Evolutionary conservation across 2,113 vertebrate species (phyloP).

Genomic region (Prochilodus magdalenae): DNA sequence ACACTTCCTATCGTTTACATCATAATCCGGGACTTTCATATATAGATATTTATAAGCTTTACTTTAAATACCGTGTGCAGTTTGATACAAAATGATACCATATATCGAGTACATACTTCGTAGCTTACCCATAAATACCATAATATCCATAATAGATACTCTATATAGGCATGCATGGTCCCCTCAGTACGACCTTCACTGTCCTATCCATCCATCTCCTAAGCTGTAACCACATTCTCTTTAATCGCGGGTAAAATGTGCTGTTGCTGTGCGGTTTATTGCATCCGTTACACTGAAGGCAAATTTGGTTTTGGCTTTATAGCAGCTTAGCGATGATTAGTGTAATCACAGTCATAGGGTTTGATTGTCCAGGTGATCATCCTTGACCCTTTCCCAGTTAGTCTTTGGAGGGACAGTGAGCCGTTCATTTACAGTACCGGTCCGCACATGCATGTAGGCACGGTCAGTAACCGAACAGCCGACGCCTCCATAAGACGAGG

Average conservation of each 20-base stretch:
- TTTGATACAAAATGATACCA: neutral
- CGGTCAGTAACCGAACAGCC: neutral
- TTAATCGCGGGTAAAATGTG: slow-evolving; percentile 30
- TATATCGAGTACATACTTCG: neutral
- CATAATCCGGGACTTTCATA: too few relatives aligned
- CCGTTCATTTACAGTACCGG: neutral
- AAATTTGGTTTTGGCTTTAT: slow-evolving; percentile 47
- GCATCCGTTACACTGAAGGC: slow-evolving; percentile 49
- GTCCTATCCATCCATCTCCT: neutral
- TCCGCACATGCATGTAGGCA: neutral
- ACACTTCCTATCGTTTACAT: neutral
- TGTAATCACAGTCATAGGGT: slow-evolving; percentile 32
- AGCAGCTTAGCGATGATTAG: slow-evolving; percentile 50
- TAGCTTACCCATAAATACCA: neutral
- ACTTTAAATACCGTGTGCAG: neutral
- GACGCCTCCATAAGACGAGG: neutral
- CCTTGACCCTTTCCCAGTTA: neutral
- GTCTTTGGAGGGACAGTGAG: neutral
- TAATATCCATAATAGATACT: neutral
- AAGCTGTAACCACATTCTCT: neutral
- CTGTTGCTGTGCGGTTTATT: slow-evolving; percentile 49
- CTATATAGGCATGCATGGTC: slow-evolving; percentile 27
- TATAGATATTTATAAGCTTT: neutral
- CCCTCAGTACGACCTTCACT: neutral
- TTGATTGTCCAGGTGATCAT: slow-evolving; percentile 41